Evolutionary conservation across 2,888 invertebrate species (phyloP).

Genomic region (Trichopria drosophilae): DNA sequence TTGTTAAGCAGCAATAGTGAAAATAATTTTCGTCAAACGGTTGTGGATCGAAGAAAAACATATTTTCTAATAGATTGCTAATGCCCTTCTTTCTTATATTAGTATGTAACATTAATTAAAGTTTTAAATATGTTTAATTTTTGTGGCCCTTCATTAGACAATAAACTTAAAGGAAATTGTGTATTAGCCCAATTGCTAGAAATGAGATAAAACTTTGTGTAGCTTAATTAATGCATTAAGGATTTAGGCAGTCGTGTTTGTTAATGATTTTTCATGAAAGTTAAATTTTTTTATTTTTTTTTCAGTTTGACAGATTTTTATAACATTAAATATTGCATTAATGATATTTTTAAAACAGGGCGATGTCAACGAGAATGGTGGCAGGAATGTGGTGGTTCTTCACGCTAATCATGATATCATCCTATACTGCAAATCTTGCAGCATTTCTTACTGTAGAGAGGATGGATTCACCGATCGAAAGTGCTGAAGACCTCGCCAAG

Average conservation of each 20-base stretch:
- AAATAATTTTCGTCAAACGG: no score
- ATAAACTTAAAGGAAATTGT: not conserved
- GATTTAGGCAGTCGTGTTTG: not conserved
- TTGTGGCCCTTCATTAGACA: not conserved
- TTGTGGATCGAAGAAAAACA: no score
- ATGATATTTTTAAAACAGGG: conserved; percentile 62
- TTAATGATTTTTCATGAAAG: not conserved
- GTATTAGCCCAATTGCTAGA: no score
- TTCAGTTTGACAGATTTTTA: not conserved
- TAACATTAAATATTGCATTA: not conserved
- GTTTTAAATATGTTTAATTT: no score
- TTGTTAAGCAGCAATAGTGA: no score
- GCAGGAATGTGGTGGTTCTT: conserved; percentile 94
- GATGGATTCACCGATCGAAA: conserved; percentile 86
- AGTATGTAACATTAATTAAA: no score
- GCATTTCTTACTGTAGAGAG: conserved; percentile 90
- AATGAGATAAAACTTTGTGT: no score
- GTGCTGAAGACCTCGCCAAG: conserved; percentile 87
- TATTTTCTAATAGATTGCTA: no score
- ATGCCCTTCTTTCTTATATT: no score
- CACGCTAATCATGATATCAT: conserved; percentile 86
- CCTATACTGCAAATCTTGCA: conserved; percentile 92
- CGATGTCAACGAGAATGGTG: conserved; percentile 85
- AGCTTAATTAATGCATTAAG: no score
- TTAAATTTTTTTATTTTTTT: no score